Percentiles rank a stretch among this genome's conserved stretches.
These are phyloP conservation scores for Elegia similella DNA, from an alignment of 2,888 invertebrate genomes.

Conservation along the genomic window DNA sequence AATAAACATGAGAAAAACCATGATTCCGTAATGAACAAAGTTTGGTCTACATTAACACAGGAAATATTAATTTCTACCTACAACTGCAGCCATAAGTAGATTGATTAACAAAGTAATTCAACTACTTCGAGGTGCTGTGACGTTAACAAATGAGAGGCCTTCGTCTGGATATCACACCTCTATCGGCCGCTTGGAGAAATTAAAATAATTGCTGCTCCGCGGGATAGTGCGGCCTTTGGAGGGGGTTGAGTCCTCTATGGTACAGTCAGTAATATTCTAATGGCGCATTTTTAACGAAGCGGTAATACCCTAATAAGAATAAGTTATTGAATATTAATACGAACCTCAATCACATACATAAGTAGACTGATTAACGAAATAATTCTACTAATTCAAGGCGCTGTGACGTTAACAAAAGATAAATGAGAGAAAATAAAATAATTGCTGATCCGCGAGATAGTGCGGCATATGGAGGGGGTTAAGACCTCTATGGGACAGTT, in stretches of 20 bases:
- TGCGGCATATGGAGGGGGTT: too few relatives aligned
- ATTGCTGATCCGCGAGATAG: not conserved
- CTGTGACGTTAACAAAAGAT: slow-evolving; percentile 6
- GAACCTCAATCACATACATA: not conserved
- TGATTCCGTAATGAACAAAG: too few relatives aligned
- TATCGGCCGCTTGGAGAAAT: slow-evolving; percentile 73
- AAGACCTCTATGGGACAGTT: too few relatives aligned
- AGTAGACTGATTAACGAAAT: slow-evolving; percentile 29
- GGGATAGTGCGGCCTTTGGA: slow-evolving; percentile 54
- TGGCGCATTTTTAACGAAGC: not conserved
- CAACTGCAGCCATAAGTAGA: not conserved
- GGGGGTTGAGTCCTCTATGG: slow-evolving; percentile 49
- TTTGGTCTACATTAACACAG: too few relatives aligned
- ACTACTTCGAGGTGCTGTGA: slow-evolving; percentile 42
- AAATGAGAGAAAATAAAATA: not conserved
- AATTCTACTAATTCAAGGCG: slow-evolving; percentile 53
- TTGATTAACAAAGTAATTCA: slow-evolving; percentile 43
- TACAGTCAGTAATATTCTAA: slow-evolving; percentile 24
- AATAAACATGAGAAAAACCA: too few relatives aligned
- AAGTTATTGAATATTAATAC: too few relatives aligned
- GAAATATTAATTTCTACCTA: not conserved
- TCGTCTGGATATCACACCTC: slow-evolving; percentile 57
- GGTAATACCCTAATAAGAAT: too few relatives aligned
- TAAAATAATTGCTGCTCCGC: slow-evolving; percentile 73
- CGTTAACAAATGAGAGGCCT: slow-evolving; percentile 7